Evolutionary conservation across 1,140 invertebrate genomes (phyloP).

Genomic region (Euura lappo): DNA sequence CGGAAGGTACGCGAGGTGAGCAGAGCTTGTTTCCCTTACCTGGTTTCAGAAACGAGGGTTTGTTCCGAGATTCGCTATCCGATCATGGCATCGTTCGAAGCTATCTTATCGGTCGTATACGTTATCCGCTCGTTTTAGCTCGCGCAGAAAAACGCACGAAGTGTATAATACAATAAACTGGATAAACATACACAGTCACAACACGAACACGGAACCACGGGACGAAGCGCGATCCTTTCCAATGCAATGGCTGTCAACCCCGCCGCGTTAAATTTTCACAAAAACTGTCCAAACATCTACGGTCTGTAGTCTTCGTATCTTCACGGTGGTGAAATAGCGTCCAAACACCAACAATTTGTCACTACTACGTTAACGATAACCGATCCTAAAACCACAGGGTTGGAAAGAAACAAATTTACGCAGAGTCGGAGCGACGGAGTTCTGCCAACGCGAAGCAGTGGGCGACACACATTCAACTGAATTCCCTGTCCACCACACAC

Average conservation of each 20-base stretch:
- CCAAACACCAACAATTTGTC: neutral
- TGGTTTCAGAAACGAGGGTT: neutral
- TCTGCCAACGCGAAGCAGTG: conserved; percentile 25
- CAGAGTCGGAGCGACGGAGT: neutral
- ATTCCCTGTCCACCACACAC: conserved; percentile 31
- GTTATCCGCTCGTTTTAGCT: too few relatives aligned
- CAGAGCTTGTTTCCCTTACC: neutral
- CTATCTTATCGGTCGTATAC: too few relatives aligned
- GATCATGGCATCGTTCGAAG: conserved; percentile 15
- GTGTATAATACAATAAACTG: neutral
- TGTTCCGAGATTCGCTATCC: neutral
- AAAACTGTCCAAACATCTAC: too few relatives aligned
- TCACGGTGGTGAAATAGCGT: neutral
- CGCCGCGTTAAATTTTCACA: conserved; percentile 9
- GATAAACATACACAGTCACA: conserved; percentile 15
- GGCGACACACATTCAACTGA: conserved; percentile 37
- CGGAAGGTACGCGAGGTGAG: too few relatives aligned
- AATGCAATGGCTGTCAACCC: conserved; percentile 26
- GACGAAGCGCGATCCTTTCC: conserved; percentile 9
- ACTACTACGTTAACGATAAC: neutral
- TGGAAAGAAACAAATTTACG: neutral
- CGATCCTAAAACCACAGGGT: neutral
- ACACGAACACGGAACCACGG: conserved; percentile 1
- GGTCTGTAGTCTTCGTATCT: neutral
- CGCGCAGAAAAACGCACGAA: neutral